Conservation (phyloP, 2,888 invertebrate species). For the Andricus curvator region DNA sequence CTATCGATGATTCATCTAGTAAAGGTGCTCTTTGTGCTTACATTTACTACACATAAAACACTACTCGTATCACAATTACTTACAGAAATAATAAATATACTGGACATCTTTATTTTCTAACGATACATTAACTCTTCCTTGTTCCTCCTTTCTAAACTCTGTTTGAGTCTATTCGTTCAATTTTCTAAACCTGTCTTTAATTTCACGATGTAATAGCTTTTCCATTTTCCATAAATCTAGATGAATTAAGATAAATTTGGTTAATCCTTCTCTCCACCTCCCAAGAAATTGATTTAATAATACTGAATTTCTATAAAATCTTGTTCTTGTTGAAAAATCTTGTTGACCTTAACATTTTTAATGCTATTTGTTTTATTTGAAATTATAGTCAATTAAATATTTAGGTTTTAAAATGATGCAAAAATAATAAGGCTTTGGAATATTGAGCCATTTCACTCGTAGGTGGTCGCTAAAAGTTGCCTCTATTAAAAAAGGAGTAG, state of each 20-base stretch:
- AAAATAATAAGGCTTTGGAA: too few species aligned
- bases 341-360: neutral
- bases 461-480: too few species aligned
- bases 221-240: neutral
- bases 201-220: neutral
- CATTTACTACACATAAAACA: conserved; percentile 16
- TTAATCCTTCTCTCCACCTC: too few species aligned
- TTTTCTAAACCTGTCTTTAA: neutral
- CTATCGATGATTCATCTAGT: conserved; percentile 29
- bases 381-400: too few species aligned
- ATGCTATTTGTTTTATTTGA: too few species aligned
- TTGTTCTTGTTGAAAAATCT: too few species aligned
- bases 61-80: conserved; percentile 13
- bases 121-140: conserved; percentile 14
- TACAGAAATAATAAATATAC: conserved; percentile 21
- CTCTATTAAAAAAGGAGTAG: conserved; percentile 14
- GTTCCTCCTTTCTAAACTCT: neutral
- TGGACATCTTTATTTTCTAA: neutral
- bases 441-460: too few species aligned
- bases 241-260: neutral
- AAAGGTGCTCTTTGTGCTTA: neutral
- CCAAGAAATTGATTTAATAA: too few species aligned
- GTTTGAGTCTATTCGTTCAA: neutral
- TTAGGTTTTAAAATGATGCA: too few species aligned
- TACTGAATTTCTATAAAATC: too few species aligned